A percentile compares a stretch with the other conserved stretches of the same genome.
These are phyloP conservation scores for Bicyclus anynana DNA, from an alignment of 1,140 invertebrate species.

Conservation along the genomic window DNA sequence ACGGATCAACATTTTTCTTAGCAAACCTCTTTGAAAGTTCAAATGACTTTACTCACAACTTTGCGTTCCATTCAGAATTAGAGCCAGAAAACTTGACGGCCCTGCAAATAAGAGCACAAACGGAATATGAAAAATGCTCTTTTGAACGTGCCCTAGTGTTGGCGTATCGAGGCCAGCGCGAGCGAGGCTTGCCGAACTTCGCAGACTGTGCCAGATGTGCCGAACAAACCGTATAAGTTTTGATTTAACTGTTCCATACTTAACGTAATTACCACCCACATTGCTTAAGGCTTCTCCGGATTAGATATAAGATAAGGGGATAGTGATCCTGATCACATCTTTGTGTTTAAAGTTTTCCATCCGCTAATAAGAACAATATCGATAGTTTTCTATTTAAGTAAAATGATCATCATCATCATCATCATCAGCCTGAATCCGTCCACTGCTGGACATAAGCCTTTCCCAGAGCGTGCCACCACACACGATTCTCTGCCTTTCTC, in stretches of 20 bases:
- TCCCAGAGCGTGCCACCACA: no score
- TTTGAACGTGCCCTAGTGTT: slow-evolving; percentile 59
- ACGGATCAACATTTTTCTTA: background rate
- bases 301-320: background rate
- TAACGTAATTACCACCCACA: background rate
- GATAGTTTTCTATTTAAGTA: no score
- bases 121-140: slow-evolving; percentile 63
- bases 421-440: no score
- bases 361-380: no score
- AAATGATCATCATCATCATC: no score
- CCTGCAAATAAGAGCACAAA: slow-evolving; percentile 58
- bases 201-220: slow-evolving; percentile 57
- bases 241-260: slow-evolving; percentile 1
- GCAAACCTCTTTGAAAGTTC: background rate
- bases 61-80: slow-evolving; percentile 38
- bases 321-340: no score
- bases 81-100: slow-evolving; percentile 59
- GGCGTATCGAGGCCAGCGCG: slow-evolving; percentile 41
- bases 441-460: no score
- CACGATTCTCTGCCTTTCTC: no score
- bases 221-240: slow-evolving; percentile 57
- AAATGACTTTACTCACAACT: background rate
- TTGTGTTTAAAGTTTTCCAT: no score
- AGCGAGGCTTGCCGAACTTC: slow-evolving; percentile 47
- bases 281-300: background rate